Evolutionary conservation across 1,140 invertebrate species (phyloP), one percentile per base, ranked within the genome.

Genomic region (Heliconius eleuchia): DNA sequence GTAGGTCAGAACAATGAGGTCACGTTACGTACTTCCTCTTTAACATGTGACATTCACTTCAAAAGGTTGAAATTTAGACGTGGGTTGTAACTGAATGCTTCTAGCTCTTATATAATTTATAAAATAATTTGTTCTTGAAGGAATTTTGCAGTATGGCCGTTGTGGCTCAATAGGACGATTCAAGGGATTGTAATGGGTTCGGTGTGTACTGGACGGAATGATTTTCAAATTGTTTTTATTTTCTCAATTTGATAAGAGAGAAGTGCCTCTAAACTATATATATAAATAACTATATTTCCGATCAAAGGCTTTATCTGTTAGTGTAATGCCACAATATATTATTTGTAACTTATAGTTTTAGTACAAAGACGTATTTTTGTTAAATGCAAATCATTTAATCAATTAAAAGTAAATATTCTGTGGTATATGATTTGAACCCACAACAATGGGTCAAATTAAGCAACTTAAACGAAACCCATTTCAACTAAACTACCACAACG

Each of bases 11-110:
- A 79, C 52, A 79, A 79, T 74, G 71, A 79, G 55, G 70, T 76
- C 73, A 80, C 74, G 74, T 73, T 46, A 80, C 50, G 23, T 71
- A 55, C 72, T 76, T 80, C 78, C 78, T 80, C 52, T 80, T 80
- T 80, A 60, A 76, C 55, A 50, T 74, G 60, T 80, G 74, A 76
- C 71, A 73, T 80, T 80, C 73, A 71, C 55, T 78, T 52, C 42
- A 80, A 72, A 80, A 75, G 74, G 78, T 79, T 74, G 78, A 74
- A 80, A 80, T 80, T 50, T 80, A 71, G 13, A 74, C 74, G 78
- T 76, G 74, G 78, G 76, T 75, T 73, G 60, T 66, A 66, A 60
- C 55, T 60, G n/a, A 66, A 66, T 30, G 60, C 50, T 66, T 66
- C 60, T 66, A 66, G 27, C 23, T 23, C 27, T 66, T 66, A n/a